A percentile compares a stretch with the other conserved stretches of the same genome.
These are phyloP conservation scores for Pyrrhia umbra DNA, from an alignment of 2,888 invertebrate genomes.

Conservation along the genomic window DNA sequence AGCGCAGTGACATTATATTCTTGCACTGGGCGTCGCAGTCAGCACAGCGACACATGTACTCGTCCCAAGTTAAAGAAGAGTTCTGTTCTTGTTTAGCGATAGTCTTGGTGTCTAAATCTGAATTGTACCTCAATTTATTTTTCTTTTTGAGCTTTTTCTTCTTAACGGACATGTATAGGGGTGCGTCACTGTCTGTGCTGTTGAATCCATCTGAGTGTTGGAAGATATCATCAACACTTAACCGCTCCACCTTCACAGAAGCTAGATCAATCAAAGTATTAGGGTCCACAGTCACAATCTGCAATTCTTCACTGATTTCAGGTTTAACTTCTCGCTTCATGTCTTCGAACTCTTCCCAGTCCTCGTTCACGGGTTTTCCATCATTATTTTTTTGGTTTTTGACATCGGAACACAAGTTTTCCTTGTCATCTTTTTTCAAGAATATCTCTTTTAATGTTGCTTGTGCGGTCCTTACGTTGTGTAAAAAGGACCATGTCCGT, in stretches of 20 bases:
- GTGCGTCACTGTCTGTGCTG: conserved; percentile 79
- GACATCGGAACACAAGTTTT: conserved; percentile 31
- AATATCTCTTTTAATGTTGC: conserved; percentile 75
- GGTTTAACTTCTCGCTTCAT: conserved; percentile 76
- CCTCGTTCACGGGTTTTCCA: conserved; percentile 78
- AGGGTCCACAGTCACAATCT: conserved; percentile 67
- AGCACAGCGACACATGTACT: conserved; percentile 81
- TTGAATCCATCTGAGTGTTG: conserved; percentile 68
- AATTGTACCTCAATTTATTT: conserved; percentile 50
- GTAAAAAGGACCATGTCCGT: conserved; percentile 83
- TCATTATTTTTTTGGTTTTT: conserved; percentile 55
- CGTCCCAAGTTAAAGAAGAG: conserved; percentile 77
- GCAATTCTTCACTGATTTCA: conserved; percentile 65
- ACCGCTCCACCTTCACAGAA: conserved; percentile 73
- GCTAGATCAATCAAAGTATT: conserved; percentile 65
- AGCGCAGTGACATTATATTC: conserved; percentile 77
- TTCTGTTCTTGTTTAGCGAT: conserved; percentile 33
- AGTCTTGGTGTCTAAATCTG: conserved; percentile 13
- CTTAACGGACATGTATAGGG: conserved; percentile 67
- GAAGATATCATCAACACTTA: conserved; percentile 64
- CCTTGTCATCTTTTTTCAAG: conserved; percentile 57
- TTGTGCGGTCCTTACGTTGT: conserved; percentile 81
- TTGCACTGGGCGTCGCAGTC: conserved; percentile 84
- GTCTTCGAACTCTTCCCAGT: conserved; percentile 80
- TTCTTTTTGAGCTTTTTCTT: conserved; percentile 65